Evolutionary conservation across 2,797 vertebrate species (phyloP).

Genomic region (Salmo trutta): DNA sequence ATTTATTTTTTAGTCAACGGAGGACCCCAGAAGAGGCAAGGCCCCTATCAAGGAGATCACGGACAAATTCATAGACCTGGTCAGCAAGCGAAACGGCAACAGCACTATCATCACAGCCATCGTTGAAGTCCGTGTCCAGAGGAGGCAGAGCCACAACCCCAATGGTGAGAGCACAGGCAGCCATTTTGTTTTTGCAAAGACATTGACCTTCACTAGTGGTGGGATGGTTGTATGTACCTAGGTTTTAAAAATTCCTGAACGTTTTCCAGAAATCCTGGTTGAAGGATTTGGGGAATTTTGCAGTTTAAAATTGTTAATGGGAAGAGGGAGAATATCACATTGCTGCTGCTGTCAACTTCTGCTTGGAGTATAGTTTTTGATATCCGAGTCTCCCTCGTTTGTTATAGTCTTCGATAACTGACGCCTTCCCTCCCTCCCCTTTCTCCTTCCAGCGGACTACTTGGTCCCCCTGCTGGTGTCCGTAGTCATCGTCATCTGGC

Average conservation of each 20-base stretch:
- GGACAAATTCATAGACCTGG: constrained; percentile 88
- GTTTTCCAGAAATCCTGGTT: no score
- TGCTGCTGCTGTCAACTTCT: not conserved
- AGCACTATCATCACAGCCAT: constrained; percentile 89
- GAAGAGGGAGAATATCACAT: not conserved
- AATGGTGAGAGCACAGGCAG: constrained; percentile 76
- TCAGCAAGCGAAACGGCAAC: constrained; percentile 91
- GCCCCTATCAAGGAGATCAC: constrained; percentile 93
- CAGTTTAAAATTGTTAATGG: no score
- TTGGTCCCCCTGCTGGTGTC: constrained; percentile 95
- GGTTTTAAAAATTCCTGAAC: not conserved
- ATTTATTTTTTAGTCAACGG: constrained; percentile 79
- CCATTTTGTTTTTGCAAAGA: not conserved
- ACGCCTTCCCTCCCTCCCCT: not conserved
- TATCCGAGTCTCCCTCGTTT: not conserved
- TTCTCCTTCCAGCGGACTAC: constrained; percentile 79
- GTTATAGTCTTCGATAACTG: not conserved
- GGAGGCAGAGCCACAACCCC: constrained; percentile 75
- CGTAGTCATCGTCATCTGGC: constrained; percentile 90
- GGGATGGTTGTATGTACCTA: not conserved
- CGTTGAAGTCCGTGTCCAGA: constrained; percentile 80
- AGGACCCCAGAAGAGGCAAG: constrained; percentile 83
- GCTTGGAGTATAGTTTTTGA: not conserved
- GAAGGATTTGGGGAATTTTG: no score
- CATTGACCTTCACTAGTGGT: no score